Base-by-base conservation (phyloP, 2,888 invertebrate species). In the Tiliacea citrago region DNA sequence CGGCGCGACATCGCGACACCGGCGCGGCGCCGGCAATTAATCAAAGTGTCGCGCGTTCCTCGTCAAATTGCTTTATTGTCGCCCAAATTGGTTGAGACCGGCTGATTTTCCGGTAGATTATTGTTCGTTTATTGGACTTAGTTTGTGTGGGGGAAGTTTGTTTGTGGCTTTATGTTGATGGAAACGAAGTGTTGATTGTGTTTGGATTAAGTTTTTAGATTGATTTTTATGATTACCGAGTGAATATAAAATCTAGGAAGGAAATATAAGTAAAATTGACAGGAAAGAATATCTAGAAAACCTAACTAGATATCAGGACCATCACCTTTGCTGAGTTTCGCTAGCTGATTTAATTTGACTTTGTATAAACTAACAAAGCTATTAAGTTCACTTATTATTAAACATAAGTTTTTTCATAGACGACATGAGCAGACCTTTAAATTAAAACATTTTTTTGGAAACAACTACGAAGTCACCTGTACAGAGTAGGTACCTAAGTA, bases 1-100 rank as follows among this genome's bases (percentile, higher is more conserved):
- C 88, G 87, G 87, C 90, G 92, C 91, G 92, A 92, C 92, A 91
- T 92, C 91, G 91, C 92, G 91, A 91, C 92, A 91, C 78, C 39
- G 82, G 51, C 84, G 89, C 39, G 82, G 51, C 84, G 89, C 85
- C 82, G 65, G 72, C 91, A 90, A 92, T 92, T 92, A 92, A 92
- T 92, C 92, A 92, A 86, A 74, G 81, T 88, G 91, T 91, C 90
- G 89, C 90, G 81, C 86, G 89, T 88, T 85, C 85, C 80, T 86
- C 83, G 77, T 82, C 86, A 86, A 87, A 88, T 88, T 85, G 83
- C 85, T 88, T 88, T 86, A 88, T 88, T 90, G 89, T 90, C 89
- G 86, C 83, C 76, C 73, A 90, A 90, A 90, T 90, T 90, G 89
- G 87, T 84, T 86, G 88, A 77, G 84, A 84, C 83, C 88, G 88